Evolutionary conservation across 2,888 invertebrate genomes (phyloP).

Genomic region (Scotopteryx bipunctaria): DNA sequence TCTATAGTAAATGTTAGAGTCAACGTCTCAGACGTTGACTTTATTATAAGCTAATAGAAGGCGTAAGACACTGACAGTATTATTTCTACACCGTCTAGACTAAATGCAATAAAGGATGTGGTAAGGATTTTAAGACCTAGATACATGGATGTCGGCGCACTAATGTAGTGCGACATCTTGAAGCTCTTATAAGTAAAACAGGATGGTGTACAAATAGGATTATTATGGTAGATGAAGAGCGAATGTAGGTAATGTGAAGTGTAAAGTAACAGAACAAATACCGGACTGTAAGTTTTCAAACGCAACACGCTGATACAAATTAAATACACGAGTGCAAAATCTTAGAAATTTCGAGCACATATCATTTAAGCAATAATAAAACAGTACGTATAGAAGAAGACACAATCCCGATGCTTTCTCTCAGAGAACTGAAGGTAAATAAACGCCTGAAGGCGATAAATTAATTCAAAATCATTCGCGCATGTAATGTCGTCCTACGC

Average conservation of each 20-base stretch:
- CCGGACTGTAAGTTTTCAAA: background rate
- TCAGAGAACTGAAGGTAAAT: conserved; percentile 2
- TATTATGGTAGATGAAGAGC: background rate
- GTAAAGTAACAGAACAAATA: background rate
- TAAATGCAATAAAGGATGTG: conserved; percentile 37
- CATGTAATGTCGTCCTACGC: conserved; percentile 9
- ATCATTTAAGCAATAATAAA: background rate
- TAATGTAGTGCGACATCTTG: conserved; percentile 6
- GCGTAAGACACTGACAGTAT: conserved; percentile 32
- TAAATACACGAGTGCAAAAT: conserved; percentile 2
- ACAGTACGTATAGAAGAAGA: background rate
- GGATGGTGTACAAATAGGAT: no score
- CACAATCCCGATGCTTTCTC: background rate
- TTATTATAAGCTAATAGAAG: conserved; percentile 29
- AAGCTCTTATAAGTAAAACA: background rate
- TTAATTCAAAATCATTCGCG: conserved; percentile 6
- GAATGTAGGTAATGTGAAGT: no score
- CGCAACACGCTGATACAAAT: conserved; percentile 2
- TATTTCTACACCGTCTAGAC: conserved; percentile 37
- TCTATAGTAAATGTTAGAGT: conserved; percentile 3
- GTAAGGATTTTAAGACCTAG: conserved; percentile 21
- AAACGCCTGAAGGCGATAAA: conserved; percentile 1
- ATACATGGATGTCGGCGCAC: conserved; percentile 2
- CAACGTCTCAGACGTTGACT: conserved; percentile 27
- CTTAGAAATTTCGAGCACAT: conserved; percentile 12